Evolutionary conservation across 2,797 vertebrate species (phyloP), one percentile per base, ranked within the genome.

Genomic region (Galago senegalensis): DNA sequence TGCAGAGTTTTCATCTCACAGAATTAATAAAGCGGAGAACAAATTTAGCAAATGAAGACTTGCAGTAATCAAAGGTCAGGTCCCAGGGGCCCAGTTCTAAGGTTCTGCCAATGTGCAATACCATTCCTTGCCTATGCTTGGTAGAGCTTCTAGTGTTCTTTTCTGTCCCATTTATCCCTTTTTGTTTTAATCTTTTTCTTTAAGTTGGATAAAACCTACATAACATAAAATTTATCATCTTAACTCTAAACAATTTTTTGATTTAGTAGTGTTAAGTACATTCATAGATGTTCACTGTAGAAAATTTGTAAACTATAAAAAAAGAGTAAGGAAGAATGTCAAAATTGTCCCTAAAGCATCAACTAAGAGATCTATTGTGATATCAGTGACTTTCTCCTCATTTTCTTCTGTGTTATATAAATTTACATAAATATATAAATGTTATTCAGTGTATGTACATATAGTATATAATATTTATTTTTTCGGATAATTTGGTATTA

Each of bases 11-110:
- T 82, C 91, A 94, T 95, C 87, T 95, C 82, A 96, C 58, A 88
- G 93, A 97, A 97, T 96, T 97, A 96, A 97, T 95, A 98, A 97
- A 97, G 87, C 84, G 69, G 27, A 37, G 84, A 73, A 61, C 93
- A 96, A 93, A 97, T 85, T 95, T 93, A 96, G 91, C 82, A 96
- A 82, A 88, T 77, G 93, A 95, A 95, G 88, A 37, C 92, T 95
- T 91, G 88, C 73, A 96, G 67, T 94, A 85, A 94, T 95, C 83
- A 94, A 88, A 94, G 89, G 61, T 77, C 86, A 95, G 49, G 40
- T 89, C 97, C 91, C 76, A 6, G 40, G 2, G 21, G 81, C 60
- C 89, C 91, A 18, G 76, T 73, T 87, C 34, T 77, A 72, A 81
- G 70, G 91, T 95, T 95, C 75, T 97, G 95, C 94, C 43, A 58